Percentiles rank a stretch among this genome's conserved stretches.
Conservation (phyloP, 2,888 invertebrate genomes). For the Orchesella flavescens region DNA sequence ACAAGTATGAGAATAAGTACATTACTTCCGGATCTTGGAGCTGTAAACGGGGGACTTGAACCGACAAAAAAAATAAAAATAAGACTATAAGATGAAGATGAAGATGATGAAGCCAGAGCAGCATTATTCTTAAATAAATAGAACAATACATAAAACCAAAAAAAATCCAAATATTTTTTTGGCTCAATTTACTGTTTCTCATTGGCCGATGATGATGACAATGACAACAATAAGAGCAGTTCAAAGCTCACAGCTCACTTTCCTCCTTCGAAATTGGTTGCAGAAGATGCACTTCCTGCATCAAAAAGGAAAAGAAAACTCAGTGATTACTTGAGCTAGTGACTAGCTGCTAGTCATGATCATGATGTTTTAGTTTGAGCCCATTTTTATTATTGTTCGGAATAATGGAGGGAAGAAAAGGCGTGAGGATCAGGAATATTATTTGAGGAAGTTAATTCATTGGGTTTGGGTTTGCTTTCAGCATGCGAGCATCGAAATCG, state of each 20-base stretch:
- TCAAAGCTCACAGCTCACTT: too few relatives aligned
- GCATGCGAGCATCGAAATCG: too few relatives aligned
- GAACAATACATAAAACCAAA: not conserved
- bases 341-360: too few relatives aligned
- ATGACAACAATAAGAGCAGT: constrained; percentile 1
- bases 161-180: not conserved
- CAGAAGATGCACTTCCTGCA: too few relatives aligned
- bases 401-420: constrained; percentile 9
- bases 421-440: not conserved
- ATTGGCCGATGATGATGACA: not conserved
- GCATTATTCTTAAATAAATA: not conserved
- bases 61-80: not conserved
- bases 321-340: too few relatives aligned
- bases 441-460: too few relatives aligned
- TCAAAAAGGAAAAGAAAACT: too few relatives aligned
- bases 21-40: constrained; percentile 1
- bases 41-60: not conserved
- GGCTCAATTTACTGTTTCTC: constrained; percentile 4
- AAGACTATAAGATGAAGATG: not conserved
- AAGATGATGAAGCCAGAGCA: not conserved
- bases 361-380: too few relatives aligned
- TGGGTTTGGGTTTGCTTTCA: too few relatives aligned
- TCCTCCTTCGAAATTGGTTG: not conserved
- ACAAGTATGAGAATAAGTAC: not conserved
- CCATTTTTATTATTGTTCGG: not conserved